Percentiles rank a stretch among this genome's conserved stretches.
These are phyloP conservation scores for Ammodytes marinus DNA, from an alignment of 2,113 vertebrate genomes.

Conservation along the genomic window DNA sequence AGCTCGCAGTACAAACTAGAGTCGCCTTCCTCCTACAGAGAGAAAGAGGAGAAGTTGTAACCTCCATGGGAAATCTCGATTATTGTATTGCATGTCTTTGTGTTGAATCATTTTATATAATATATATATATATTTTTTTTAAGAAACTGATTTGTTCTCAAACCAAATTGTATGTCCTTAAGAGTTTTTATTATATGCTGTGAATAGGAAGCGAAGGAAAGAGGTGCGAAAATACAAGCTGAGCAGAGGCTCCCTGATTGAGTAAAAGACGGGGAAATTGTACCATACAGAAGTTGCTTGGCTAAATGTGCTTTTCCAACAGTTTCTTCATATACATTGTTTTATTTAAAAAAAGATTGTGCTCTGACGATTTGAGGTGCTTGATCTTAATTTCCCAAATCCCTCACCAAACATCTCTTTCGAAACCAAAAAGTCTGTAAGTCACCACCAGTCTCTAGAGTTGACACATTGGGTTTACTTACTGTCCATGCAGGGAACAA, in stretches of 20 bases:
- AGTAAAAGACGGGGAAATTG: not conserved
- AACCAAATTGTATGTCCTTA: not conserved
- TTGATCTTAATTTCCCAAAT: not conserved
- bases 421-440: too few relatives aligned
- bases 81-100: not conserved
- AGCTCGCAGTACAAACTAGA: slow-evolving; percentile 93
- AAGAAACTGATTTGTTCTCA: slow-evolving; percentile 2
- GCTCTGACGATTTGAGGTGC: not conserved
- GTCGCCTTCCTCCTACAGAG: slow-evolving; percentile 67
- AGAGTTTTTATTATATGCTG: not conserved
- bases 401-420: too few relatives aligned
- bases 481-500: not conserved
- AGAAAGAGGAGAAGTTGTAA: not conserved
- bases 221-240: not conserved
- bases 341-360: not conserved
- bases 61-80: not conserved
- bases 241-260: not conserved
- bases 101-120: not conserved
- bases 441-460: too few relatives aligned
- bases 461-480: too few relatives aligned
- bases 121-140: not conserved
- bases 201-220: not conserved
- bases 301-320: not conserved
- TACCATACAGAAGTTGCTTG: not conserved
- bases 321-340: not conserved